A percentile compares a stretch with the other conserved stretches of the same genome.
Conservation (phyloP, 2,888 invertebrate species). For the Embidobia sp. region DNA sequence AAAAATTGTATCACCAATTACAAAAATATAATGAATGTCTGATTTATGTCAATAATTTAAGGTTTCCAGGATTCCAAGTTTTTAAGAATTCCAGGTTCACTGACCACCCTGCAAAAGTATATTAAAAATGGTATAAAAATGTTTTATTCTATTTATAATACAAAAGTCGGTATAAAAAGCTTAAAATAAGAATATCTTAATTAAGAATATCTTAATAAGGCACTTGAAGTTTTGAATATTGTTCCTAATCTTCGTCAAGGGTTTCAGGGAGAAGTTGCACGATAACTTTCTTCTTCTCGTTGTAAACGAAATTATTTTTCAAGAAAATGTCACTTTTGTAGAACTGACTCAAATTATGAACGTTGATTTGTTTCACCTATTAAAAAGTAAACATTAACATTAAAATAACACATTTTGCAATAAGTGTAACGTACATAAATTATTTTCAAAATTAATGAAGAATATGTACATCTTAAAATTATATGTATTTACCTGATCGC, state of each 20-base stretch:
- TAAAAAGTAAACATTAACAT: slow-evolving; percentile 71
- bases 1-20: too few species aligned
- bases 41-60: too few species aligned
- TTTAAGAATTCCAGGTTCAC: too few species aligned
- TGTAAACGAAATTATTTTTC: slow-evolving; percentile 93
- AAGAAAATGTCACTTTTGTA: slow-evolving; percentile 95
- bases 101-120: too few species aligned
- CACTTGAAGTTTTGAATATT: not conserved
- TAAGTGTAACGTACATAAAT: not conserved
- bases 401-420: not conserved
- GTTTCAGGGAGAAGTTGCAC: slow-evolving; percentile 89
- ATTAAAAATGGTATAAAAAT: too few species aligned
- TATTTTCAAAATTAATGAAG: slow-evolving; percentile 10
- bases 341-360: slow-evolving; percentile 93
- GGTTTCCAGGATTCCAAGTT: too few species aligned
- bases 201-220: slow-evolving; percentile 13
- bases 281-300: slow-evolving; percentile 91
- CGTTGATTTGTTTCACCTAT: slow-evolving; percentile 95
- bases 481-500: slow-evolving; percentile 85
- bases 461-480: too few species aligned
- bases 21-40: too few species aligned
- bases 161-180: slow-evolving; percentile 8
- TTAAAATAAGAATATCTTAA: slow-evolving; percentile 18
- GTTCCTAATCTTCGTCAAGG: slow-evolving; percentile 70
- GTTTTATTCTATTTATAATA: slow-evolving; percentile 5